Evolutionary conservation across 64 coral and sea anemone genomes (phyloP).

Genomic region (Dendronephthya gigantea): DNA sequence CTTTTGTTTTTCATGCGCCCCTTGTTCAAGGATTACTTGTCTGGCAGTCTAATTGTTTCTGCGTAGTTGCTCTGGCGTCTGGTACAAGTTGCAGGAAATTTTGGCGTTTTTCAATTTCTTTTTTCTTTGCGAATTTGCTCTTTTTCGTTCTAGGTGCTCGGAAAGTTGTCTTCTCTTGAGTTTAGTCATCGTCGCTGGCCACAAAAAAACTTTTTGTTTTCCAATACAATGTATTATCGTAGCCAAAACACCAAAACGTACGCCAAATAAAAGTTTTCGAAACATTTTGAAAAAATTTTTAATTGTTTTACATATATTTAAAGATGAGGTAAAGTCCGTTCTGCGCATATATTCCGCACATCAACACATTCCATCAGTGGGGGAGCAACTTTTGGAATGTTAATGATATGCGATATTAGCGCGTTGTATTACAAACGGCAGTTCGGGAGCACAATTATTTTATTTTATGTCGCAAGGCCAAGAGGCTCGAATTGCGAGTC

Average conservation of each 20-base stretch:
- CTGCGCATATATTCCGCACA: too few species aligned
- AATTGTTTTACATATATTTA: neutral
- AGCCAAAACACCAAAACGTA: neutral
- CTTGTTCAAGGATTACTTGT: neutral
- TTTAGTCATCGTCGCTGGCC: neutral
- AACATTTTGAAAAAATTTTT: neutral
- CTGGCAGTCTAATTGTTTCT: neutral
- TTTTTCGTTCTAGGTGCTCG: neutral
- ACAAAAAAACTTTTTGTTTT: slow-evolving; percentile 21
- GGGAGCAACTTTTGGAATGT: too few species aligned
- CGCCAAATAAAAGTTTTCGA: slow-evolving; percentile 3
- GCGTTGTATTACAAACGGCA: too few species aligned
- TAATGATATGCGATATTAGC: too few species aligned
- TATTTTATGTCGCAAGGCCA: too few species aligned
- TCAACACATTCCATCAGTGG: too few species aligned
- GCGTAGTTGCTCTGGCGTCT: neutral
- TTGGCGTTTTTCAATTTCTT: slow-evolving; percentile 2
- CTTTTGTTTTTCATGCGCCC: neutral
- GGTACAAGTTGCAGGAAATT: neutral
- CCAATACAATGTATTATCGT: neutral
- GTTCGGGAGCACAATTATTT: too few species aligned
- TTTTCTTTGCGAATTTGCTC: neutral
- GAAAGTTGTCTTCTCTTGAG: slow-evolving; percentile 4
- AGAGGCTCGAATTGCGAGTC: too few species aligned
- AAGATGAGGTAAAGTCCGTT: too few species aligned